These are phyloP conservation scores for Griposia aprilina DNA, from an alignment of 2,888 invertebrate species.

Conservation along the genomic window DNA sequence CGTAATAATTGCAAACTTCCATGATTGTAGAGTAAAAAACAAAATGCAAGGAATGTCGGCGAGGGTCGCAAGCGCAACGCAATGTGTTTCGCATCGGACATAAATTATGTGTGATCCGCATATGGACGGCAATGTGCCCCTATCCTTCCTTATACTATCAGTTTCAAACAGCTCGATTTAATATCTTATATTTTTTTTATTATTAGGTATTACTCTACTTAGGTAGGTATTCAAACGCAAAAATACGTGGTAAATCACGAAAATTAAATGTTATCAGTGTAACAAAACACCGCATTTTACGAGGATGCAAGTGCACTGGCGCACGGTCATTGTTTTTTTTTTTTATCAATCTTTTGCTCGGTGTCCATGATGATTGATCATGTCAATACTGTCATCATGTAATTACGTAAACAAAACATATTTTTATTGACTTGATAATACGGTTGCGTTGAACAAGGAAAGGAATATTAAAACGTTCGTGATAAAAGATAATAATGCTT, in stretches of 20 bases:
- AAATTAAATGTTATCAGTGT: constrained; percentile 23
- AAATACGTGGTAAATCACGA: constrained; percentile 30
- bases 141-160: not conserved
- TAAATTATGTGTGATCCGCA: constrained; percentile 33
- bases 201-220: not conserved
- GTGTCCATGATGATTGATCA: not conserved
- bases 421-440: constrained; percentile 20
- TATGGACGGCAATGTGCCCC: constrained; percentile 29
- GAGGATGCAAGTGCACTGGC: constrained; percentile 5
- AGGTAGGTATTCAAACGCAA: not conserved
- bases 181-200: not conserved
- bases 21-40: constrained; percentile 34
- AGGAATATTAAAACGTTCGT: constrained; percentile 6
- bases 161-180: not conserved
- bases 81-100: constrained; percentile 51
- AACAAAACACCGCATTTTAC: constrained; percentile 30
- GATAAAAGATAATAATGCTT: constrained; percentile 26
- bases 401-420: constrained; percentile 11
- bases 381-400: not conserved
- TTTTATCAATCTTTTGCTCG: not conserved
- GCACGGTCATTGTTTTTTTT: constrained; percentile 21
- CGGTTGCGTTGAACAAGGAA: constrained; percentile 8
- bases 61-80: constrained; percentile 26
- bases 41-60: constrained; percentile 45
- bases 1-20: constrained; percentile 39